phyloP scores from a whole-genome alignment of 1,140 invertebrate genomes.

The Drosophila ohnishii region DNA sequence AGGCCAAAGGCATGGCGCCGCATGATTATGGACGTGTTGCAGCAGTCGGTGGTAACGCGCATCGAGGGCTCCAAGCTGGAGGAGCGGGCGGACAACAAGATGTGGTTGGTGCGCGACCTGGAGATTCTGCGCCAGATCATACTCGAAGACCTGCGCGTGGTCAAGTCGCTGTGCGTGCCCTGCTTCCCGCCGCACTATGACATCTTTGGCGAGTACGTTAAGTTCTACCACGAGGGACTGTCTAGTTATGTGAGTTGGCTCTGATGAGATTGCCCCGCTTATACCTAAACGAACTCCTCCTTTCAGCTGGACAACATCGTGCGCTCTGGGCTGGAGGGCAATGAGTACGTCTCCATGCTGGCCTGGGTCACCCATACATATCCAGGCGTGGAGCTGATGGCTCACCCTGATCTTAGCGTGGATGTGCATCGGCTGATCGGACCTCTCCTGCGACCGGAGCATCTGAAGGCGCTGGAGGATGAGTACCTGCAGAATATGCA shows the following conservation, averaged over 20 bases:
- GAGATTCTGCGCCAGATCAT: constrained; percentile 93
- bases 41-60: constrained; percentile 91
- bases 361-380: constrained; percentile 96
- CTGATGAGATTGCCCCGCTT: no score
- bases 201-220: constrained; percentile 95
- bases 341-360: constrained; percentile 97
- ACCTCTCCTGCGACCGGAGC: constrained; percentile 90
- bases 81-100: constrained; percentile 94
- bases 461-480: constrained; percentile 91
- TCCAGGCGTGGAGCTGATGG: constrained; percentile 92
- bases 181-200: constrained; percentile 98
- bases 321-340: constrained; percentile 93
- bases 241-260: constrained; percentile 89
- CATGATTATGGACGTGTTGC: constrained; percentile 92
- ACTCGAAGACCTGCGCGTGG: constrained; percentile 95
- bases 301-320: constrained; percentile 93
- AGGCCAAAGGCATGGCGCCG: constrained; percentile 96
- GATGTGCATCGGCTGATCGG: constrained; percentile 85
- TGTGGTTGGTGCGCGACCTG: constrained; percentile 94
- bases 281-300: neutral
- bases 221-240: constrained; percentile 96
- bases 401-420: constrained; percentile 93
- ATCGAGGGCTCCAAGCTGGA: constrained; percentile 96
- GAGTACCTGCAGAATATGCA: constrained; percentile 94
- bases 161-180: constrained; percentile 95